Conservation (phyloP, 2,888 invertebrate species). For the Nomada ferruginata region DNA sequence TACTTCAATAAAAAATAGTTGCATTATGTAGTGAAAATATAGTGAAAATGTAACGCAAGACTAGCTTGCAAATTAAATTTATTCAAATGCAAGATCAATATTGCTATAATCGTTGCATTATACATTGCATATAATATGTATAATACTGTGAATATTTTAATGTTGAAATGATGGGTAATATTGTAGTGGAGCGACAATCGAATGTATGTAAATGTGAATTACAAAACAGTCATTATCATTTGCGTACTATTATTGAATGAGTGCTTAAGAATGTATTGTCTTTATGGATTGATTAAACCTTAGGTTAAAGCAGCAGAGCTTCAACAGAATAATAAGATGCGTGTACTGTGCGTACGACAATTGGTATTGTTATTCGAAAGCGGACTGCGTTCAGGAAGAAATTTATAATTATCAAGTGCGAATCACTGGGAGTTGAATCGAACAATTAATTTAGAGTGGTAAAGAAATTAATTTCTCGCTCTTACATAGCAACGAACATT, state of each 20-base stretch:
- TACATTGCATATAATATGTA: neutral
- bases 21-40: neutral
- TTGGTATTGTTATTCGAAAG: too few relatives aligned
- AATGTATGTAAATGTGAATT: neutral
- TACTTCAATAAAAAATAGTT: neutral
- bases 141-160: neutral
- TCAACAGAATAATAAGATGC: constrained; percentile 7
- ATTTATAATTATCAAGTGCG: neutral
- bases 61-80: too few relatives aligned
- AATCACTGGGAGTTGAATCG: neutral
- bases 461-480: too few relatives aligned
- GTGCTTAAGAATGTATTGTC: neutral
- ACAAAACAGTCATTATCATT: constrained; percentile 7
- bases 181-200: neutral
- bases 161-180: neutral
- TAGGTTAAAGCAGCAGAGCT: neutral
- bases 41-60: too few relatives aligned
- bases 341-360: neutral
- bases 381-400: too few relatives aligned
- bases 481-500: too few relatives aligned
- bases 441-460: too few relatives aligned
- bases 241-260: neutral
- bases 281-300: constrained; percentile 22
- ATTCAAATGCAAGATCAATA: neutral
- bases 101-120: neutral